Base-by-base conservation (phyloP, 2,113 vertebrate genomes). In the Pituophis catenifer region DNA sequence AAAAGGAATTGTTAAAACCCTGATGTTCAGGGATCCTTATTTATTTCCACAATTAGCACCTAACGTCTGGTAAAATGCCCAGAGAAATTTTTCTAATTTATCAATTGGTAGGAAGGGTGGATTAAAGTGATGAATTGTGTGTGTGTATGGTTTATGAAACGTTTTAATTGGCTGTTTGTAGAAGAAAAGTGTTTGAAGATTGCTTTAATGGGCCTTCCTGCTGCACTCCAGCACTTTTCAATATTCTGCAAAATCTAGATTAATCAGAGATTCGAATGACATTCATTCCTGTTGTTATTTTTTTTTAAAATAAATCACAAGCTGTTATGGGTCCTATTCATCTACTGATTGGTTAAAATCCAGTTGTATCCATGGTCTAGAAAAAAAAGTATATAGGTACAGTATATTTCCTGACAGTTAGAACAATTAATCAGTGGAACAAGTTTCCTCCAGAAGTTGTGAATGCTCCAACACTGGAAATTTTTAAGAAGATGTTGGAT, bases 91-190 rank as follows among this genome's bases (percentile, higher is more conserved):
- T 94, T 48, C 95, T 96, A 95, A 96, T 97, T 97, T 97, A 95
- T 97, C 97, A 96, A 88, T 8, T 2, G 2, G 95, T 94, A 96
- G 96, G 96, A 96, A 97, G 95, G 96, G 96, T 91, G 96, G 96
- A 97, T 96, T 96, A 96, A 97, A 97, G 95, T 95, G 55, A 96
- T 94, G 97, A 96, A 96, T 97, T 97, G 97, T 97, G 96, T 96
- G 6, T 50, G 97, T 97, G 97, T 52, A 48, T 48, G 52, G 97
- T 97, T 97, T 97, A 97, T 97, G 97, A 97, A 97, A 97, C 95
- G 97, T 97, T 97, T 97, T 97, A 97, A 52, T 96, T 95, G 96
- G 95, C 96, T 48, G 94, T 93, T 93, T 96, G 96, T 97, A 96
- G 95, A 96, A 94, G 55, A 90, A 96, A 97, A 95, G 95, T 96